Conservation (phyloP, 1,140 invertebrate genomes). For the Drosophila fuyamai region DNA sequence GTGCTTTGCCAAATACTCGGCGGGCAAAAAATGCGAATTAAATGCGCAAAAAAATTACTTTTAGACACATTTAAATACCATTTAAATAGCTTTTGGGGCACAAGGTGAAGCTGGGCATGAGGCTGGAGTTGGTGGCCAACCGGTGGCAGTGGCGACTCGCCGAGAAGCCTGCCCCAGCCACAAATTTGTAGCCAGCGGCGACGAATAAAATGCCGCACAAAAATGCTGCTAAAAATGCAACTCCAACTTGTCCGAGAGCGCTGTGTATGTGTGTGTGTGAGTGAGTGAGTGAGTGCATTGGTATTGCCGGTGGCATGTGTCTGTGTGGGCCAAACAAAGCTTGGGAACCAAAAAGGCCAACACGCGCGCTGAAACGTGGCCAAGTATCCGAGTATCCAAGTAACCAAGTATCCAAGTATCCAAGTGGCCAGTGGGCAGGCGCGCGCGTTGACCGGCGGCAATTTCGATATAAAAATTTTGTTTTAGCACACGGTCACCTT, state of each 20-base stretch:
- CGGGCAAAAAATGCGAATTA: conserved; percentile 68
- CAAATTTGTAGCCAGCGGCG: conserved; percentile 79
- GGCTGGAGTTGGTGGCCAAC: conserved; percentile 41
- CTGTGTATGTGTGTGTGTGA: background rate
- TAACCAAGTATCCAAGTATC: background rate
- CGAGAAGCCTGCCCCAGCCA: conserved; percentile 32
- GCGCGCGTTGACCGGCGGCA: conserved; percentile 59
- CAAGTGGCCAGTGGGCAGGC: conserved; percentile 60
- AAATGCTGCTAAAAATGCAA: conserved; percentile 83
- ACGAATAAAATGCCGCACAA: conserved; percentile 79
- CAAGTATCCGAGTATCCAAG: background rate
- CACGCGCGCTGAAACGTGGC: conserved; percentile 68
- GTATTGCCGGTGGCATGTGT: conserved; percentile 16
- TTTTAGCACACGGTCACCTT: conserved; percentile 76
- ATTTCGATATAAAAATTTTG: conserved; percentile 68
- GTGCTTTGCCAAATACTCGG: conserved; percentile 48
- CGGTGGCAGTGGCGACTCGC: conserved; percentile 40
- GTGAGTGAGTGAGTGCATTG: conserved; percentile 13
- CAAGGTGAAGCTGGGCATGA: conserved; percentile 66
- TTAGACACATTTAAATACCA: conserved; percentile 84
- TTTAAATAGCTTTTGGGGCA: conserved; percentile 80
- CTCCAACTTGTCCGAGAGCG: conserved; percentile 64
- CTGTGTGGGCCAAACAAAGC: conserved; percentile 66
- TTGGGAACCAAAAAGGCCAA: conserved; percentile 77
- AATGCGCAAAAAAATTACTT: conserved; percentile 80